These are phyloP conservation scores for Oscheius sp. DNA, from an alignment of 1,140 invertebrate species.

Conservation along the genomic window DNA sequence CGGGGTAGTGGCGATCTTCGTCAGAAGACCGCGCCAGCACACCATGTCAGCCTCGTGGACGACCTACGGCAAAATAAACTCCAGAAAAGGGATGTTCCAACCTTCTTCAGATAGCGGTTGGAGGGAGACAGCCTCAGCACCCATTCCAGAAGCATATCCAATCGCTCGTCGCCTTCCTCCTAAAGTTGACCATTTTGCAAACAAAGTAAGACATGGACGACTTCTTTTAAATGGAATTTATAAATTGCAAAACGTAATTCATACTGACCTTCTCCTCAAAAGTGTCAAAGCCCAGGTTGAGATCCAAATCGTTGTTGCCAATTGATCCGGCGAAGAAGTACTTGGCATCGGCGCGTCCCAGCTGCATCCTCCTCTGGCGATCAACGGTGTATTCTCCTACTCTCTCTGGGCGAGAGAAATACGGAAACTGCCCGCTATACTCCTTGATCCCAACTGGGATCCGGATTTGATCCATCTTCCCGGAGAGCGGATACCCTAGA, in stretches of 20 bases:
- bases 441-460: too few relatives aligned
- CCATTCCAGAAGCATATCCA: constrained; percentile 24
- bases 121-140: neutral
- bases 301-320: neutral
- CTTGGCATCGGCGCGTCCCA: constrained; percentile 12
- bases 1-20: constrained; percentile 7
- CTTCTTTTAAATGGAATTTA: neutral
- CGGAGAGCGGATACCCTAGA: too few relatives aligned
- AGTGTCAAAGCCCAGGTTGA: constrained; percentile 2
- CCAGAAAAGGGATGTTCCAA: neutral
- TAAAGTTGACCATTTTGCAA: neutral
- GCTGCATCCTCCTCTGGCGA: neutral
- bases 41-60: constrained; percentile 15
- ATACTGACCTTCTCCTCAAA: constrained; percentile 15
- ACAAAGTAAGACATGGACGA: neutral
- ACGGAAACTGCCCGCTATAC: neutral
- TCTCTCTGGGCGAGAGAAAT: constrained; percentile 3
- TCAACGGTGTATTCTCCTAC: neutral
- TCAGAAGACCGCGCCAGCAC: constrained; percentile 20
- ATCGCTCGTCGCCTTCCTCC: neutral
- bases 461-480: too few relatives aligned
- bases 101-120: neutral
- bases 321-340: neutral
- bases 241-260: neutral
- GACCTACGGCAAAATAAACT: neutral